Evolutionary conservation across 2,113 vertebrate genomes (phyloP), one percentile per base, ranked within the genome.

Genomic region (Genyomyrus donnyi): DNA sequence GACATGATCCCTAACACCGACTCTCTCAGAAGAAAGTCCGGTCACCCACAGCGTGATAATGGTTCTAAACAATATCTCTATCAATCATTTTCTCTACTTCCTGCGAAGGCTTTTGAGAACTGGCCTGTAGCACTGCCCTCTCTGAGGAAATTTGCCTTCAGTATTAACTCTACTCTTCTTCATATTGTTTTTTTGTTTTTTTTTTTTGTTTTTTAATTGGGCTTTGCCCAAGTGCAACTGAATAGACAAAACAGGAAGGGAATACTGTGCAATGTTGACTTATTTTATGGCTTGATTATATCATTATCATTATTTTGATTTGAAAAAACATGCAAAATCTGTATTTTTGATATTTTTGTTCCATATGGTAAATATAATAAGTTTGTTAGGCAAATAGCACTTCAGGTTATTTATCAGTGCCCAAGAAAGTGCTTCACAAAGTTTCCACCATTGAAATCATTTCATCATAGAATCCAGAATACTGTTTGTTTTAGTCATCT

Each of bases 1-100:
- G 50, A 52, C 50, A 52, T 31, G 62, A 97, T 97, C 96, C 96
- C 93, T 96, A 94, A 96, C 97, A 96, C 95, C 95, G 95, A 95
- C 96, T 95, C 94, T 96, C 96, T 96, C 93, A 95, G 94, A 77
- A 91, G 91, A 93, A 93, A 95, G 94, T 95, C 93, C 94, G 94
- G 10, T n/a, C 62, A 10, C 62, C 62, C 95, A 93, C 92, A 91
- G 94, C 95, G 94, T 95, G 94, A 94, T 94, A 92, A 87, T 56
- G 90, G 88, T 91, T 92, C 92, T 89, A 91, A 92, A 95, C 91
- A 96, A 95, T 95, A 95, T 70, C 27, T 70, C 62, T 70, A 70
- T 95, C 96, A 96, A 92, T 97, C 96, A 93, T 87, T 95, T 95
- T 92, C 93, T 93, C 94, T 90, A 13, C 93, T 91, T 77, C 92